phyloP scores from a whole-genome alignment of 2,888 invertebrate species.

The Andrena camellia region DNA sequence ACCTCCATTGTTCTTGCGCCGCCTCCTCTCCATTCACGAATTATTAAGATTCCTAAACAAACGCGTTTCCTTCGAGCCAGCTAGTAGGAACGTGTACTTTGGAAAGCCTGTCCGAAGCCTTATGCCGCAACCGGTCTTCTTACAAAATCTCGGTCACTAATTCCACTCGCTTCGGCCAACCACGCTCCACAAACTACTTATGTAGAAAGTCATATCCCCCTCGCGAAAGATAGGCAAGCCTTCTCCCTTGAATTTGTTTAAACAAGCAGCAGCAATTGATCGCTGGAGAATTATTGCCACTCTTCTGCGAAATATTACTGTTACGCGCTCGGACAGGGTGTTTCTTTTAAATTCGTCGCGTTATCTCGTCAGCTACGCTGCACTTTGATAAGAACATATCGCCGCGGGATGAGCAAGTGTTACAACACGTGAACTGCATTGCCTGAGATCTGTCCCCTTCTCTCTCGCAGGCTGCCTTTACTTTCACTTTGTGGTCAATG shows the following conservation, averaged over 20 bases:
- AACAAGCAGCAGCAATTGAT: neutral
- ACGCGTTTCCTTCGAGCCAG: neutral
- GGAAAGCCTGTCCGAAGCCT: constrained; percentile 23
- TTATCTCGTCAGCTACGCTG: constrained; percentile 21
- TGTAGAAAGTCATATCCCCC: constrained; percentile 26
- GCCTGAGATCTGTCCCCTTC: constrained; percentile 32
- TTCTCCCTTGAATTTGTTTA: neutral
- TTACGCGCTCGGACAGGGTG: neutral
- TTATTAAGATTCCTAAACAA: neutral
- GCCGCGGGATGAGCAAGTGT: neutral
- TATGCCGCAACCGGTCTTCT: constrained; percentile 61
- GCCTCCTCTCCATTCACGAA: neutral
- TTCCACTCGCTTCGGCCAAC: constrained; percentile 30
- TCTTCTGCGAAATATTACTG: neutral
- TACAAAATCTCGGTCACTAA: constrained; percentile 71
- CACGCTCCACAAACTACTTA: constrained; percentile 13
- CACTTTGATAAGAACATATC: constrained; percentile 40
- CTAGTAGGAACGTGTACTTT: neutral
- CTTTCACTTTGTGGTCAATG: constrained; percentile 81
- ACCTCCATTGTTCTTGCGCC: neutral
- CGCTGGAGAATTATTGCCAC: neutral
- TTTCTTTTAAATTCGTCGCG: neutral
- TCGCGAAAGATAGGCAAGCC: neutral
- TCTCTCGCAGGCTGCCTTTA: constrained; percentile 54
- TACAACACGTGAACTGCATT: neutral